Evolutionary conservation across 2,113 vertebrate species (phyloP).

Genomic region (Cheirogaleus medius): DNA sequence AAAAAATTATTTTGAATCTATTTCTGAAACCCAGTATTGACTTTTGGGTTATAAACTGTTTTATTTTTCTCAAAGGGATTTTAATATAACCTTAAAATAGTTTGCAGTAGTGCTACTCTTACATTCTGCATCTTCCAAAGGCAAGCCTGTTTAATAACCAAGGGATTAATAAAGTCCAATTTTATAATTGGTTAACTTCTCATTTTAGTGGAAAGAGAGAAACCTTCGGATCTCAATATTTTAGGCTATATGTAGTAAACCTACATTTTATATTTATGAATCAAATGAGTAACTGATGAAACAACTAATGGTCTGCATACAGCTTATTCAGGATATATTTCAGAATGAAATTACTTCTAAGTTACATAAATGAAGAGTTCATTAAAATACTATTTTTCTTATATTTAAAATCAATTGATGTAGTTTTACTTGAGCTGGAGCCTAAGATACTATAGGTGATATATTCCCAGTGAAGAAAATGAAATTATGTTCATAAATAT

Average conservation of each 20-base stretch:
- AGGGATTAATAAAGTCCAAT: background rate
- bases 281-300: background rate
- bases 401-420: background rate
- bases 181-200: slow-evolving; percentile 39
- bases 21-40: background rate
- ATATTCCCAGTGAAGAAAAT: slow-evolving; percentile 7
- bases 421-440: slow-evolving; percentile 13
- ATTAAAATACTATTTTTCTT: background rate
- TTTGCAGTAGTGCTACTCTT: background rate
- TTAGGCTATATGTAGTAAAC: slow-evolving; percentile 28
- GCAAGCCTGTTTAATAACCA: background rate
- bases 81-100: slow-evolving; percentile 37
- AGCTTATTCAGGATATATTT: background rate
- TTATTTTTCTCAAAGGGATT: background rate
- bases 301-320: background rate
- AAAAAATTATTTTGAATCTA: background rate
- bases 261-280: slow-evolving; percentile 9
- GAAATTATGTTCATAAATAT: background rate
- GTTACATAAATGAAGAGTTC: background rate
- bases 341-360: slow-evolving; percentile 5
- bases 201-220: background rate
- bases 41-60: background rate
- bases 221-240: slow-evolving; percentile 21
- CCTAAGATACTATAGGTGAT: background rate
- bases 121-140: background rate